phyloP scores from a whole-genome alignment of 2,797 vertebrate genomes.

The Leuciscus waleckii region DNA sequence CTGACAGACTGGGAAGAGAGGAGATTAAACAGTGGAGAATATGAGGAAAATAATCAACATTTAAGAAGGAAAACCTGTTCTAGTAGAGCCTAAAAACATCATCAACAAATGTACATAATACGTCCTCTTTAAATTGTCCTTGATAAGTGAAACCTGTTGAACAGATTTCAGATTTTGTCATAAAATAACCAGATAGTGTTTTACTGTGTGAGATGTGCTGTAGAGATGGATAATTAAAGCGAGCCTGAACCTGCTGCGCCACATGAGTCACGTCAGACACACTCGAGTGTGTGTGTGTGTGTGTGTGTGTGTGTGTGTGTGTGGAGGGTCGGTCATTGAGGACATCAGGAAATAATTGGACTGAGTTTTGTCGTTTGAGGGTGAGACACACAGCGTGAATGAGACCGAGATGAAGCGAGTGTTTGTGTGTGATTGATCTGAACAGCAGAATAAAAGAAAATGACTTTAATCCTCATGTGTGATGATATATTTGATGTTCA shows the following conservation, averaged over 20 bases:
- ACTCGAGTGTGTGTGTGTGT: not conserved
- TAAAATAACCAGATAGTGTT: not conserved
- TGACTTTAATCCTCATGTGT: not conserved
- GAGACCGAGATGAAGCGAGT: not conserved
- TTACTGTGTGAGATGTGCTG: not conserved
- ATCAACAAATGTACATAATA: too few species aligned
- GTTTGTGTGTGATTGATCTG: not conserved
- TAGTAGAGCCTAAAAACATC: too few species aligned
- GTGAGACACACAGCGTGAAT: not conserved
- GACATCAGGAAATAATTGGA: conserved; percentile 15
- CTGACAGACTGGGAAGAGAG: not conserved
- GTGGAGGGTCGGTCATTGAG: not conserved
- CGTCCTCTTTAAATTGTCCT: not conserved
- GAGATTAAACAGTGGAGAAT: too few species aligned
- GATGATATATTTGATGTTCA: not conserved
- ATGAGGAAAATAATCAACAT: not conserved
- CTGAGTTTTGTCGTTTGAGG: not conserved
- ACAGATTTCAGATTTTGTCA: not conserved
- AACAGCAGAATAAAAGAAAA: not conserved
- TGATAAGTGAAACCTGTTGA: not conserved
- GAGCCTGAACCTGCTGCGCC: conserved; percentile 54
- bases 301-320: not conserved
- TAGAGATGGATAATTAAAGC: conserved; percentile 56
- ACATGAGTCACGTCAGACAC: conserved; percentile 54
- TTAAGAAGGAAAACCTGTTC: too few species aligned